Evolutionary conservation across 2,113 vertebrate genomes (phyloP).

Genomic region (Heliornis fulica): DNA sequence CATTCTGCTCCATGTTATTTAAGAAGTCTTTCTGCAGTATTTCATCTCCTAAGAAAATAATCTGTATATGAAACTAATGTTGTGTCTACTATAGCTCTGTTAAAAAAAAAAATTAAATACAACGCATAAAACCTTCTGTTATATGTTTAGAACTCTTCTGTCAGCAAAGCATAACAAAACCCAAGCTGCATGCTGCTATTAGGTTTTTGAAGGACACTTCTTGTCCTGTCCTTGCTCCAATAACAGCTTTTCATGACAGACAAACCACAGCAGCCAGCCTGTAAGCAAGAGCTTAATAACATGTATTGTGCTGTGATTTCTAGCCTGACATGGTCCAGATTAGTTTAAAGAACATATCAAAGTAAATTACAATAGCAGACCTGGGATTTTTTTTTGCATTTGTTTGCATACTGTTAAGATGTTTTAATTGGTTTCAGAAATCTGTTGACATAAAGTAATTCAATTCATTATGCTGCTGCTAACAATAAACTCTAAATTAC

Average conservation of each 20-base stretch:
- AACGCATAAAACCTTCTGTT: not conserved
- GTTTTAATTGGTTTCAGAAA: slow-evolving; percentile 28
- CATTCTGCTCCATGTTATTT: not conserved
- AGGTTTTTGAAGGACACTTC: not conserved
- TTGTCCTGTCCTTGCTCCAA: slow-evolving; percentile 35
- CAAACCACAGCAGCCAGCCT: not conserved
- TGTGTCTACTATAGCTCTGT: not conserved
- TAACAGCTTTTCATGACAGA: slow-evolving; percentile 29
- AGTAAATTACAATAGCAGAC: slow-evolving; percentile 23
- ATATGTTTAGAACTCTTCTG: not conserved
- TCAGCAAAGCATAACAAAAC: not conserved
- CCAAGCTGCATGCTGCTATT: not conserved
- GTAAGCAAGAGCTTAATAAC: slow-evolving; percentile 8
- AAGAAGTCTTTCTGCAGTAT: not conserved
- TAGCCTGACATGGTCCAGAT: slow-evolving; percentile 14
- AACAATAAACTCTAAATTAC: slow-evolving; percentile 7
- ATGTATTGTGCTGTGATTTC: slow-evolving; percentile 2
- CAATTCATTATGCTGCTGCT: not conserved
- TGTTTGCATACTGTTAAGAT: not conserved
- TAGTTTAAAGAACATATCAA: slow-evolving; percentile 35
- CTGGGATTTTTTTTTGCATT: not conserved
- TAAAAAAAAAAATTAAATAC: not conserved
- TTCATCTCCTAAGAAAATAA: not conserved
- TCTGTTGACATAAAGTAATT: slow-evolving; percentile 20
- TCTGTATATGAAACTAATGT: not conserved